Evolutionary conservation across 2,888 invertebrate genomes (phyloP).

Genomic region (Epicampocera succincta): DNA sequence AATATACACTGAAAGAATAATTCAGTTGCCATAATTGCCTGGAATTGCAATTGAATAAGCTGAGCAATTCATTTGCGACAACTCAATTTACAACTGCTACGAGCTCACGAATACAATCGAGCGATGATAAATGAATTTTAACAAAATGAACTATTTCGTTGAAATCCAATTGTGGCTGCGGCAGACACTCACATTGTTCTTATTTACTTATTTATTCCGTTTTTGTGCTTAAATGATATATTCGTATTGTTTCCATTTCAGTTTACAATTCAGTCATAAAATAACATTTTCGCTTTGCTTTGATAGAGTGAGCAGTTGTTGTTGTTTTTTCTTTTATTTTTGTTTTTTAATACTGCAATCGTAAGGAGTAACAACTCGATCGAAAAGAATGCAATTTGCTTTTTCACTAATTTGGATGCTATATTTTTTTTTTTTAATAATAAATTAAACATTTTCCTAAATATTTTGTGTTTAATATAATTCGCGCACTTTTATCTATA

Average conservation of each 20-base stretch:
- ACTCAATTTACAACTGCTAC: constrained; percentile 14
- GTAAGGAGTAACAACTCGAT: too few relatives aligned
- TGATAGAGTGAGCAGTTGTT: background rate
- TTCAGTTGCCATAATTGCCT: constrained; percentile 51
- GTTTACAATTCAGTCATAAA: constrained; percentile 1
- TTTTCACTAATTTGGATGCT: too few relatives aligned
- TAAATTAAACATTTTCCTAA: too few relatives aligned
- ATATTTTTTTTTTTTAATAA: too few relatives aligned
- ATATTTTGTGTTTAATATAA: too few relatives aligned
- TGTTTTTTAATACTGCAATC: background rate
- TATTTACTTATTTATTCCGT: background rate
- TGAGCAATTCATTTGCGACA: constrained; percentile 40
- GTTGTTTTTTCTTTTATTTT: background rate
- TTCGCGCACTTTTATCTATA: too few relatives aligned
- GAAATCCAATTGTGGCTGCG: constrained; percentile 4
- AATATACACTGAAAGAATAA: constrained; percentile 22
- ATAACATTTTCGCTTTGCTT: background rate
- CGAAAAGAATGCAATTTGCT: too few relatives aligned
- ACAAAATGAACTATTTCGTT: constrained; percentile 19
- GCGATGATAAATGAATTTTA: background rate
- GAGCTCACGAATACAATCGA: background rate
- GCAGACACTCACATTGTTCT: constrained; percentile 28
- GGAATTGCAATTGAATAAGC: constrained; percentile 47
- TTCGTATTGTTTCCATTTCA: background rate
- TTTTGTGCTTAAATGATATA: background rate